A percentile compares a stretch with the other conserved stretches of the same genome.
phyloP scores from a whole-genome alignment of 2,888 invertebrate genomes.

The Azorinus chamasolen region DNA sequence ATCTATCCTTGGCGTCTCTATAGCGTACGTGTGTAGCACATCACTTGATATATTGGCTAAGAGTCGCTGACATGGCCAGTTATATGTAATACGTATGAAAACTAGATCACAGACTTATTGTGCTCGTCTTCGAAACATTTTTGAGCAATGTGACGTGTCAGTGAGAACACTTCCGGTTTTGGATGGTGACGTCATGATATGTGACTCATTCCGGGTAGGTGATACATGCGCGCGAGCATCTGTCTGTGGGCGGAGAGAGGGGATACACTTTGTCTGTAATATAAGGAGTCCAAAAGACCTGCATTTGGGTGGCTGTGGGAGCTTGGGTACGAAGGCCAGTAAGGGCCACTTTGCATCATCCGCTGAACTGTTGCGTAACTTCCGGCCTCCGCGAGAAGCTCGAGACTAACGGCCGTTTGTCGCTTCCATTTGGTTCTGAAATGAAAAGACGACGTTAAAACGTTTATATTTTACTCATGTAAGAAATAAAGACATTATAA shows the following conservation, averaged over 20 bases:
- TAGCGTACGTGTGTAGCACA: too few species aligned
- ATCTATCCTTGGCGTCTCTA: too few species aligned
- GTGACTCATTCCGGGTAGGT: constrained; percentile 59
- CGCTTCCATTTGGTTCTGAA: constrained; percentile 99
- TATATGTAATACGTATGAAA: too few species aligned
- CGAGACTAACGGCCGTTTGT: constrained; percentile 98
- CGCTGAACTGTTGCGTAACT: constrained; percentile 99
- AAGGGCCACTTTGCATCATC: constrained; percentile 88
- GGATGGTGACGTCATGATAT: constrained; percentile 27
- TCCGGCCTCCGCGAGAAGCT: constrained; percentile 98
- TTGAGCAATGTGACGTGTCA: too few species aligned
- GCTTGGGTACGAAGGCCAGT: constrained; percentile 82
- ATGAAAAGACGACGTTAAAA: constrained; percentile 44
- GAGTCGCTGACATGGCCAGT: too few species aligned
- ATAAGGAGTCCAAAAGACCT: constrained; percentile 53
- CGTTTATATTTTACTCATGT: too few species aligned
- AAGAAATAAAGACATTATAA: too few species aligned
- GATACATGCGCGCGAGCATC: constrained; percentile 64
- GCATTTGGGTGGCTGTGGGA: constrained; percentile 22
- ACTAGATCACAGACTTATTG: too few species aligned
- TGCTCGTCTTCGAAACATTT: too few species aligned
- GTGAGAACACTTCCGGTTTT: too few species aligned
- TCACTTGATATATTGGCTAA: too few species aligned
- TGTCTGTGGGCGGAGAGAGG: constrained; percentile 62
- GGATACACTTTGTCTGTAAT: constrained; percentile 57